phyloP scores from a whole-genome alignment of 2,797 vertebrate genomes.

The Alosa sapidissima region DNA sequence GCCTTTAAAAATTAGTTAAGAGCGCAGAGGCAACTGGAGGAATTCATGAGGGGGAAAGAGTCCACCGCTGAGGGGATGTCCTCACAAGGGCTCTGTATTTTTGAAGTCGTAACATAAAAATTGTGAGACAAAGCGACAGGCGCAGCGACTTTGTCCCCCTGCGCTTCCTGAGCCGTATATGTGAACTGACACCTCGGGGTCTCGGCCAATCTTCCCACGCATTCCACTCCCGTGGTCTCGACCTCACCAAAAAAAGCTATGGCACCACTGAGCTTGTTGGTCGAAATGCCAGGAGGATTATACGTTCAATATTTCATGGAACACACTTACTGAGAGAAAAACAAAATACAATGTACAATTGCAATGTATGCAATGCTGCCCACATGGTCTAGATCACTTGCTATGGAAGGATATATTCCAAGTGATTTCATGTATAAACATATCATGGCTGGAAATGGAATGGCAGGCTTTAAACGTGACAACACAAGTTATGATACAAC shows the following conservation, averaged over 20 bases:
- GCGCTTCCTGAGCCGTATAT: not conserved
- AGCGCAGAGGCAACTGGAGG: not conserved
- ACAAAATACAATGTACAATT: too few species aligned
- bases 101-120: not conserved
- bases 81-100: not conserved
- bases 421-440: not conserved
- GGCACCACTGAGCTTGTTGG: not conserved
- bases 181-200: not conserved
- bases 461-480: not conserved
- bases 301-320: not conserved
- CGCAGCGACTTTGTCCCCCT: not conserved
- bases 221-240: not conserved
- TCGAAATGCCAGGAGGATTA: not conserved
- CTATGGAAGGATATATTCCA: not conserved
- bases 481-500: constrained; percentile 8
- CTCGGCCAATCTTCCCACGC: not conserved
- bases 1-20: not conserved
- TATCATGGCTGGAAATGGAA: not conserved
- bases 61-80: not conserved
- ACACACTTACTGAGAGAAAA: not conserved
- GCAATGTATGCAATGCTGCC: not conserved
- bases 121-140: not conserved
- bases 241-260: not conserved
- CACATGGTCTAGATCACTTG: not conserved
- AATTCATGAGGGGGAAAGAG: not conserved